Evolutionary conservation across 1,140 invertebrate genomes (phyloP), one percentile per base, ranked within the genome.

Genomic region (Sitobion miscanthi): DNA sequence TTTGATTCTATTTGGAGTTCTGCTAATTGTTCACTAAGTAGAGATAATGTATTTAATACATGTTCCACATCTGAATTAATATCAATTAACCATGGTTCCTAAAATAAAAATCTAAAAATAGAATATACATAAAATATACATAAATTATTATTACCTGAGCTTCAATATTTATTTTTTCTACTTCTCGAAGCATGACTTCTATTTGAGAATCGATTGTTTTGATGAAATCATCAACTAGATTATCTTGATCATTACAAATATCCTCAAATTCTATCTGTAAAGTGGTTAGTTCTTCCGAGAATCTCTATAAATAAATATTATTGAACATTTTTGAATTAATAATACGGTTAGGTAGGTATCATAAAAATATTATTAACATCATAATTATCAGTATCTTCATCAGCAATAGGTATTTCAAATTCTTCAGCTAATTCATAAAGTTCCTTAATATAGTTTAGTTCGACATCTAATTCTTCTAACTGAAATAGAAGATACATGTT

Each of bases 81-180:
- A 94, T 98, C 97, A 93, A 97, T 96, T n/a, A 98, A 95, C 96
- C 97, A 97, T 5, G 96, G 96, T 96, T 97, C 96, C 97, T 97
- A 94, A 52, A 95, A 94, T 54, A 94, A 94, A 86, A 82, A 94
- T 2, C 25, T 45, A 17, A 57, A 54, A 89, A 54, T 54, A 89
- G 21, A 57, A 38, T 62, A 21, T 54, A 87, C 0, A 11, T 54
- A 62, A 49, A 35, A 35, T 35, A 35, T 35, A 35, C 35, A 35
- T 30, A 54, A 7, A 77, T n/a, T 77, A 94, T 45, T 49, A 93
- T 86, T 90, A 86, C 54, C n/a, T 83, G 49, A 25, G 52, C 77
- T 89, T 90, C 62, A 20, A 17, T 90, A 92, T 54, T 38, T n/a
- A 89, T 90, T 38, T 82, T 0, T 17, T 83, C 52, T 38, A 85